Conservation (phyloP, 2,113 vertebrate species). For the Corvus hawaiiensis region DNA sequence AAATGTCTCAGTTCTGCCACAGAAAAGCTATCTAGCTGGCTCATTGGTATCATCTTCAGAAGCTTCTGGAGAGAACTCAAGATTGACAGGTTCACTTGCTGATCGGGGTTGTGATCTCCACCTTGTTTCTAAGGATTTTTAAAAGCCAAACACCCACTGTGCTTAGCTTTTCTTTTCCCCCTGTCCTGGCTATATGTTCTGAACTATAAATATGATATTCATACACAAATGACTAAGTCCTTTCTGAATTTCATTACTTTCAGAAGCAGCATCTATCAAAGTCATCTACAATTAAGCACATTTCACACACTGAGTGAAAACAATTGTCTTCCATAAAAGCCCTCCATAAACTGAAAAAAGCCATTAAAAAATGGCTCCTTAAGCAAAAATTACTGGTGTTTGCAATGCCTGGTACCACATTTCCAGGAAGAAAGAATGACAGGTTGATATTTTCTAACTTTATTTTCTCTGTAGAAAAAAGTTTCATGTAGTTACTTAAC, state of each 20-base stretch:
- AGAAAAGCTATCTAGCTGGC: not conserved
- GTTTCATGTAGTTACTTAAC: not conserved
- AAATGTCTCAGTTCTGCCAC: not conserved
- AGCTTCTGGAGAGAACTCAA: not conserved
- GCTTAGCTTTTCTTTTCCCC: not conserved
- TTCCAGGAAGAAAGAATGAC: not conserved
- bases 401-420: not conserved
- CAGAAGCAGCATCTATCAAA: constrained; percentile 2
- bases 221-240: not conserved
- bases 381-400: not conserved
- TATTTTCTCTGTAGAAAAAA: not conserved
- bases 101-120: not conserved
- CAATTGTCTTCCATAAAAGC: not conserved
- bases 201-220: not conserved
- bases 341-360: not conserved
- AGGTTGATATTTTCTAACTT: not conserved
- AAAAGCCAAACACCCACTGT: not conserved
- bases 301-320: not conserved
- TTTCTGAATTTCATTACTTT: not conserved
- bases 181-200: not conserved
- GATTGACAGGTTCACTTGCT: not conserved
- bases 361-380: not conserved
- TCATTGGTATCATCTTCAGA: constrained; percentile 22
- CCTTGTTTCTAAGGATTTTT: constrained; percentile 2
- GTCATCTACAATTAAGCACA: not conserved